A percentile compares a stretch with the other conserved stretches of the same genome.
These are phyloP conservation scores for Thamnaconus septentrionalis DNA, from an alignment of 2,113 vertebrate species.

Conservation along the genomic window DNA sequence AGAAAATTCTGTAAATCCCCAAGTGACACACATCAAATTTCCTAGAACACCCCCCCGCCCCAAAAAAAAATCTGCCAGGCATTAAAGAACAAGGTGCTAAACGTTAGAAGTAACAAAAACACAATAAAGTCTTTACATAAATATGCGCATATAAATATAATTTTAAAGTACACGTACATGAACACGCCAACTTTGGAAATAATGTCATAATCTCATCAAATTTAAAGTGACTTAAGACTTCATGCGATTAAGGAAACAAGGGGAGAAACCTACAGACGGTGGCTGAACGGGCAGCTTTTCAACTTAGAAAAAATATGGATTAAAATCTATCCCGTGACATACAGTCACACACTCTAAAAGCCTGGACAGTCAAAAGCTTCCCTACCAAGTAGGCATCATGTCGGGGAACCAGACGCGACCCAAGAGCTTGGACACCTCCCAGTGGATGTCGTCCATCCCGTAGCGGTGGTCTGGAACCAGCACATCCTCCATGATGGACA, in stretches of 20 bases:
- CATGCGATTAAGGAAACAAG: no score
- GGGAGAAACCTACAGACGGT: no score
- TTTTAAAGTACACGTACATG: no score
- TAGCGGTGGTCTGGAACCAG: conserved; percentile 93
- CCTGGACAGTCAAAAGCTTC: neutral
- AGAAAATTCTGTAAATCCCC: conserved; percentile 3
- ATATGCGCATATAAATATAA: no score
- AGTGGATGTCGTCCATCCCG: conserved; percentile 93
- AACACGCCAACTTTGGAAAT: no score
- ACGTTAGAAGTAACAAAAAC: conserved; percentile 12
- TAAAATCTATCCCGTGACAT: no score
- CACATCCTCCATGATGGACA: conserved; percentile 98
- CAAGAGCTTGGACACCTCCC: conserved; percentile 96
- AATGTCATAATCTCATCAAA: no score
- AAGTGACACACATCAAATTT: neutral
- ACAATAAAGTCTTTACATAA: neutral
- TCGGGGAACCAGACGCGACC: conserved; percentile 97
- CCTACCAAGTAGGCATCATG: conserved; percentile 98
- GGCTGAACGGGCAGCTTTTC: no score
- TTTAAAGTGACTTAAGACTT: no score
- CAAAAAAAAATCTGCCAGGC: neutral
- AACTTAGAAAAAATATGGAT: no score
- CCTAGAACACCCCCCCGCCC: neutral
- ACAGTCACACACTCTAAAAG: neutral
- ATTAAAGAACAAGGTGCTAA: conserved; percentile 28